Base-by-base conservation (phyloP, 92 coral and sea anemone genomes). In the Umimayanthus kanabou region DNA sequence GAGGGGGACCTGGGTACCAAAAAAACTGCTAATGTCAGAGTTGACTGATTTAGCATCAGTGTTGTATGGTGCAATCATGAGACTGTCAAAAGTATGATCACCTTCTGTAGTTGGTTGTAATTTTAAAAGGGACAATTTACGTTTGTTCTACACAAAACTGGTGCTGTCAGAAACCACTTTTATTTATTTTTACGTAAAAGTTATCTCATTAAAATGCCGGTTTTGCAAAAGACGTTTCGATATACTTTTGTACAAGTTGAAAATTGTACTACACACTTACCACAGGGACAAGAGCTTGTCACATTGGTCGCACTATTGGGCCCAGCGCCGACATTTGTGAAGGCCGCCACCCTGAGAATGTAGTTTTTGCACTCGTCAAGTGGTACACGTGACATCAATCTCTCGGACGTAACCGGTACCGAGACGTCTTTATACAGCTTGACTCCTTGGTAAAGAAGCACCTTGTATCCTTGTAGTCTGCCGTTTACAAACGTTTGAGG, bases 321-420 rank as follows among this genome's bases (percentile, higher is more conserved):
- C 20, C 94, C 94, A 77, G 71, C 37, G 71, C 93, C 96, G 9
- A 76, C 81, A 8, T 88, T 82, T 0, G 92, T 87, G 39, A 84
- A 87, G n/a, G 88, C 92, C 6, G 88, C 80, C 80, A 90, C 88
- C 11, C 64, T 45, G 40, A 92, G 89, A 3, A 88, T 88, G 76
- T 94, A 94, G 28, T 85, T 87, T 14, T 61, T 74, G 28, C 96
- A 94, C 26, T 78, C 71, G 39, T 90, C 84, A 82, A 92, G 86
- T 29, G 77, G 50, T 7, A 39, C 22, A 26, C 90, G 10, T 67
- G 40, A 76, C n/a, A 90, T 81, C n/a, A 25, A 5, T 79, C 25
- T 50, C 82, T 45, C 65, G 53, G 67, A 50, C 67, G 67, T 53
- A 33, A 33, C 37, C 0, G 37, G n/a, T 39, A 79, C 82, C 7